Evolutionary conservation across 2,113 vertebrate species (phyloP).

Genomic region (Poecile atricapillus): DNA sequence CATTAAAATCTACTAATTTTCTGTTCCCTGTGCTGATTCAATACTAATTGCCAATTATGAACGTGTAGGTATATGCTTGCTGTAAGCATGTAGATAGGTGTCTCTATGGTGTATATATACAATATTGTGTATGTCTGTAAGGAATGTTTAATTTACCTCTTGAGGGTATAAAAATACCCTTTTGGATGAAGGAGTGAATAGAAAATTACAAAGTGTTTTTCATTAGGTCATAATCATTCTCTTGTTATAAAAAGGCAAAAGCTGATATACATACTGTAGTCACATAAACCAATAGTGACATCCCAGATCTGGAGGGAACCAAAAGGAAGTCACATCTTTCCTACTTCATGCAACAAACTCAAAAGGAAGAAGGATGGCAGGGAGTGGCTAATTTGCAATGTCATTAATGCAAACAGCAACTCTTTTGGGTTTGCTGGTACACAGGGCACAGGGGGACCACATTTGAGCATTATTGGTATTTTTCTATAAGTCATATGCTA

Average conservation of each 20-base stretch:
- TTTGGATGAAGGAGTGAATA: neutral
- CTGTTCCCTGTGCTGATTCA: neutral
- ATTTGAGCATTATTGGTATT: neutral
- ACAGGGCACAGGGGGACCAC: neutral
- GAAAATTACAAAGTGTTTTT: neutral
- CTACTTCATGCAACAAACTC: neutral
- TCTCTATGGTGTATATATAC: neutral
- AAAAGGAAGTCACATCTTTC: neutral
- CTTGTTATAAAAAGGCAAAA: neutral
- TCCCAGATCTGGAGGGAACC: neutral
- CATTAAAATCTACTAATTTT: neutral
- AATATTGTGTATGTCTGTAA: neutral
- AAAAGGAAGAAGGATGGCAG: neutral
- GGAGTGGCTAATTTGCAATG: neutral
- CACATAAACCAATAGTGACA: neutral
- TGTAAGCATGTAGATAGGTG: neutral
- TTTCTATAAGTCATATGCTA: neutral
- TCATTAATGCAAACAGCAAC: neutral
- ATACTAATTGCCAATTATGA: neutral
- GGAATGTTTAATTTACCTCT: neutral
- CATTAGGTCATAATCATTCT: neutral
- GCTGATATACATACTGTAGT: accelerated
- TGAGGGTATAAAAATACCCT: neutral
- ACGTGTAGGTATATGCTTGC: neutral
- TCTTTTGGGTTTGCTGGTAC: neutral